phyloP scores from a whole-genome alignment of 2,888 invertebrate genomes.

The Schrankia costaestrigalis region DNA sequence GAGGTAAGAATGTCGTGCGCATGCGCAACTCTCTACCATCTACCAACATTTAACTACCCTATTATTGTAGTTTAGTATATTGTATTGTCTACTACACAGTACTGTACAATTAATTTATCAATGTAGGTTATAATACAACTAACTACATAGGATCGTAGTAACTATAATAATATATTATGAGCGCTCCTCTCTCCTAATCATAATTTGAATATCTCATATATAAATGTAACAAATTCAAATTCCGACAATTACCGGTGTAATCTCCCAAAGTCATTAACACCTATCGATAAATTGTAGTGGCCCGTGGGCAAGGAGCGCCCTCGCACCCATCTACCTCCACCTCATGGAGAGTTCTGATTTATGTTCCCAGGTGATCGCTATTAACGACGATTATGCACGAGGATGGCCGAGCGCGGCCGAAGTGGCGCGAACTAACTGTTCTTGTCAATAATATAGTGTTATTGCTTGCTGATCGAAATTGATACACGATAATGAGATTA shows the following conservation, averaged over 20 bases:
- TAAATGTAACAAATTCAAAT: constrained; percentile 7
- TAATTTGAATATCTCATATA: constrained; percentile 1
- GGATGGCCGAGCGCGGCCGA: constrained; percentile 3
- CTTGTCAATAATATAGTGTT: constrained; percentile 23
- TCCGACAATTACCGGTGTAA: constrained; percentile 7
- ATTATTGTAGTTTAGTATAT: constrained; percentile 3
- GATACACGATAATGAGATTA: constrained; percentile 27
- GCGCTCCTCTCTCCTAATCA: not conserved
- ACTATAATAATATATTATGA: not conserved
- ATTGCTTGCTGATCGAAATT: constrained; percentile 18
- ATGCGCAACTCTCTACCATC: too few species aligned
- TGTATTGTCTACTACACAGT: too few species aligned
- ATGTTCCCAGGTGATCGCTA: constrained; percentile 13
- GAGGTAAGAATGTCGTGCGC: not conserved
- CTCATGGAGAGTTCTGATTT: constrained; percentile 9
- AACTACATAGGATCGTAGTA: too few species aligned
- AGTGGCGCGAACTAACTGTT: constrained; percentile 19
- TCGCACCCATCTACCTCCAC: not conserved
- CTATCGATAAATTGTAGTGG: constrained; percentile 14
- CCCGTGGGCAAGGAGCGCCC: constrained; percentile 5
- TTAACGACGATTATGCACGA: constrained; percentile 13
- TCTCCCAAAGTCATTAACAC: constrained; percentile 14
- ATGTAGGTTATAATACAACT: too few species aligned
- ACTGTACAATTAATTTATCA: too few species aligned
- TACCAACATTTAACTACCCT: not conserved